Percentiles rank a stretch among this genome's conserved stretches.
Conservation (phyloP, 2,113 vertebrate genomes). For the western clawed frog (Xenopus tropicalis) region DNA sequence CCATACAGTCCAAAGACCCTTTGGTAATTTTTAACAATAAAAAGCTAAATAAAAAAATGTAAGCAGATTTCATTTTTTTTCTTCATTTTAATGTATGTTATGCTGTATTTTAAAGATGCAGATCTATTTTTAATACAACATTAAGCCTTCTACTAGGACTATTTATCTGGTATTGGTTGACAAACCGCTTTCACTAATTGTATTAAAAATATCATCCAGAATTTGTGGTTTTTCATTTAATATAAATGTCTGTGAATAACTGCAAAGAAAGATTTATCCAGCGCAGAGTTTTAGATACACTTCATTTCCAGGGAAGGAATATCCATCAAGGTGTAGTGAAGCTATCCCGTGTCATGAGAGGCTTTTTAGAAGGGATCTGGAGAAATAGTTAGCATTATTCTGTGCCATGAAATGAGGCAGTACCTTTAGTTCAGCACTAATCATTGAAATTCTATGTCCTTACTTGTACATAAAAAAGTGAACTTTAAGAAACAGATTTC, state of each 20-base stretch:
- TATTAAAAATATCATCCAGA: conserved; percentile 4
- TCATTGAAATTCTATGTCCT: conserved; percentile 27
- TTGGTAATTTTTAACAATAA: too few species aligned
- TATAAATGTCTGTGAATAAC: conserved; percentile 24
- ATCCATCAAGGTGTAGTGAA: conserved; percentile 46
- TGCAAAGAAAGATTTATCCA: conserved; percentile 32
- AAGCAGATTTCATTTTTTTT: too few species aligned
- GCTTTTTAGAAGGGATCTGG: conserved; percentile 51
- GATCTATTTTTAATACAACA: too few species aligned
- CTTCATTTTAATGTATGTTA: too few species aligned
- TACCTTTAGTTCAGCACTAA: conserved; percentile 41
- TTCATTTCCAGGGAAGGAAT: conserved; percentile 49
- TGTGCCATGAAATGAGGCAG: conserved; percentile 27
- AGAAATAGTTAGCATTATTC: conserved; percentile 54
- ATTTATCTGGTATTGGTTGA: background rate
- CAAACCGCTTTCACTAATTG: background rate
- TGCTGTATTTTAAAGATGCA: too few species aligned
- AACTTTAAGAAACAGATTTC: conserved; percentile 28
- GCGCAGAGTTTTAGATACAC: conserved; percentile 26
- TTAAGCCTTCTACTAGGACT: background rate
- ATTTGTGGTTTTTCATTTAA: conserved; percentile 24
- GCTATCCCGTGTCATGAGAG: conserved; percentile 49
- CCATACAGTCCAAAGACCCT: too few species aligned
- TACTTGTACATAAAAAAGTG: conserved; percentile 14
- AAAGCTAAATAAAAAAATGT: too few species aligned